Conservation (phyloP, 2,888 invertebrate genomes). For the Rotaria sp. region DNA sequence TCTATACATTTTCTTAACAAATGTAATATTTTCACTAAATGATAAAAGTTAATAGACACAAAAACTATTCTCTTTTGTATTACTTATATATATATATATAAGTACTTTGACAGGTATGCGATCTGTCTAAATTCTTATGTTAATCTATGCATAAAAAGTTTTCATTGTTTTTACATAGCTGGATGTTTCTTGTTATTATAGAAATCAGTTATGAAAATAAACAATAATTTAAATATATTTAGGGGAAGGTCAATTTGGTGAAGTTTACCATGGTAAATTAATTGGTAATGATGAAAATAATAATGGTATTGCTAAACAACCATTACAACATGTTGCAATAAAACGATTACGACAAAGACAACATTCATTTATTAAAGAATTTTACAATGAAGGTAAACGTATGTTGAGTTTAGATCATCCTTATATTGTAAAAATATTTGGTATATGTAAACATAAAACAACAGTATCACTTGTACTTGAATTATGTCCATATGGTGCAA, state of each 20-base stretch:
- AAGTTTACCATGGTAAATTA: background rate
- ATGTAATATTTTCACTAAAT: too few species aligned
- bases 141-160: too few species aligned
- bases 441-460: background rate
- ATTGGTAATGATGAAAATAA: background rate
- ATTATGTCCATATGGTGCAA: conserved; percentile 8
- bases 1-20: too few species aligned
- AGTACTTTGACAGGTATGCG: too few species aligned
- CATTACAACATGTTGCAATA: background rate
- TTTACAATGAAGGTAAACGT: background rate
- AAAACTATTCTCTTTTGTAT: too few species aligned
- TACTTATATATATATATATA: too few species aligned
- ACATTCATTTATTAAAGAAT: background rate
- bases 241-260: conserved; percentile 16
- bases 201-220: too few species aligned
- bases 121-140: too few species aligned
- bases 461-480: background rate
- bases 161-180: too few species aligned
- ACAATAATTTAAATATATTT: too few species aligned
- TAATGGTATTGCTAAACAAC: background rate
- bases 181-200: too few species aligned
- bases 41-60: too few species aligned
- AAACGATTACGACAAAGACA: background rate
- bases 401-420: background rate
- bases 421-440: background rate